Conservation (phyloP, 2,797 vertebrate genomes). For the Pseudocheirus occidentalis region DNA sequence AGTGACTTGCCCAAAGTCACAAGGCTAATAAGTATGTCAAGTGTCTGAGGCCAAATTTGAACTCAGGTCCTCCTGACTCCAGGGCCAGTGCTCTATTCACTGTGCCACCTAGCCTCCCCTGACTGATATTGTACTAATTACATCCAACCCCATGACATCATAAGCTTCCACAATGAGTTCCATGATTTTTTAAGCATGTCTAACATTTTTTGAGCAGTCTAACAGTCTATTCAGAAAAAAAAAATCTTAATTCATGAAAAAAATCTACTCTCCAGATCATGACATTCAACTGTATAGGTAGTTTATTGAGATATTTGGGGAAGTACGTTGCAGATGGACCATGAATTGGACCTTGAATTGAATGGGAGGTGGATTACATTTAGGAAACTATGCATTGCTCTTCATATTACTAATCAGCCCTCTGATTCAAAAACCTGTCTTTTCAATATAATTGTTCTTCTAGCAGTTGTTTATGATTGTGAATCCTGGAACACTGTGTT, state of each 20-base stretch:
- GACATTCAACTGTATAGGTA: background rate
- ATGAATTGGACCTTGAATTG: background rate
- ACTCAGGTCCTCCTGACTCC: too few species aligned
- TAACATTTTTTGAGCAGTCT: too few species aligned
- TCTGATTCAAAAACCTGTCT: background rate
- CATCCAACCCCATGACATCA: background rate
- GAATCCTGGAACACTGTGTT: background rate
- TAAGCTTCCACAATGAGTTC: background rate
- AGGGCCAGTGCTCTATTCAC: too few species aligned
- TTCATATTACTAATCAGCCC: background rate
- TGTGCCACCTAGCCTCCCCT: too few species aligned
- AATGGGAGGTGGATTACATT: background rate
- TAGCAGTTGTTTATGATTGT: background rate
- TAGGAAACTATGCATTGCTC: background rate
- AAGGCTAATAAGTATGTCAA: too few species aligned
- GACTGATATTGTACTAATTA: background rate
- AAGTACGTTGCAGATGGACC: background rate
- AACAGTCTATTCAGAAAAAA: background rate
- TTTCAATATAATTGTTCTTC: background rate
- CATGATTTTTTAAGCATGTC: background rate
- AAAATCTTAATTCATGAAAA: background rate
- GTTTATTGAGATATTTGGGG: background rate
- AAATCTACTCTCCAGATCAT: background rate
- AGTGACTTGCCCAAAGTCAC: too few species aligned
- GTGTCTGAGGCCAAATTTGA: too few species aligned